Conservation (phyloP, 1,140 invertebrate species). For the fruit fly (Drosophila melanogaster) region DNA sequence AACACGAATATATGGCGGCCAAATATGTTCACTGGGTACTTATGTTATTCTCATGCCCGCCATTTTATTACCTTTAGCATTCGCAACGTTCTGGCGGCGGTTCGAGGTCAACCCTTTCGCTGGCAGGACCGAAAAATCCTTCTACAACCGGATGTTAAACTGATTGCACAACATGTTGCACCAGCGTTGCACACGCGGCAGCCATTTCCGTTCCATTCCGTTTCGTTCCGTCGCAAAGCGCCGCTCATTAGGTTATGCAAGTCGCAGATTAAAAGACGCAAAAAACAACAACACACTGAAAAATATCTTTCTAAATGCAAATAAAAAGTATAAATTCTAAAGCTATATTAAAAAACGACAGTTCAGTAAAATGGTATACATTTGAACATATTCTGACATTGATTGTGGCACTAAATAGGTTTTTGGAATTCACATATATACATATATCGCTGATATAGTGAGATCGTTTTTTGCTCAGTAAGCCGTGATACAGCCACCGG, state of each 20-base stretch:
- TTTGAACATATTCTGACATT: too few species aligned
- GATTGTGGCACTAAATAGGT: too few species aligned
- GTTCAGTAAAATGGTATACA: too few species aligned
- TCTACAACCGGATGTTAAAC: slow-evolving; percentile 56
- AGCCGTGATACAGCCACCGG: slow-evolving; percentile 11
- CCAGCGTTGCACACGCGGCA: slow-evolving; percentile 11
- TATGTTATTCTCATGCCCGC: slow-evolving; percentile 18
- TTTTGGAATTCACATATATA: too few species aligned
- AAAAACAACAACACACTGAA: not conserved
- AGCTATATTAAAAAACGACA: too few species aligned
- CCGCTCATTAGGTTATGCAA: slow-evolving; percentile 76
- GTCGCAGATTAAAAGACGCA: not conserved
- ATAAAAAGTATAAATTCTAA: not conserved
- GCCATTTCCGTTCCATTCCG: slow-evolving; percentile 57
- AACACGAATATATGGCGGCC: slow-evolving; percentile 24
- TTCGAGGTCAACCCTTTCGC: slow-evolving; percentile 60
- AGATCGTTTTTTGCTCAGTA: not conserved
- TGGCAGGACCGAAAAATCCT: slow-evolving; percentile 38
- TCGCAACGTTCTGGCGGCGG: slow-evolving; percentile 29
- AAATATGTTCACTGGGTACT: slow-evolving; percentile 41
- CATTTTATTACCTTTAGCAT: slow-evolving; percentile 59
- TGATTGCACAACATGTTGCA: slow-evolving; percentile 69
- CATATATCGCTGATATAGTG: not conserved
- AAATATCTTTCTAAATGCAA: not conserved
- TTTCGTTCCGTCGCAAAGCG: slow-evolving; percentile 38